A percentile compares a stretch with the other conserved stretches of the same genome.
phyloP scores from a whole-genome alignment of 2,113 vertebrate species.

The Scomber japonicus region DNA sequence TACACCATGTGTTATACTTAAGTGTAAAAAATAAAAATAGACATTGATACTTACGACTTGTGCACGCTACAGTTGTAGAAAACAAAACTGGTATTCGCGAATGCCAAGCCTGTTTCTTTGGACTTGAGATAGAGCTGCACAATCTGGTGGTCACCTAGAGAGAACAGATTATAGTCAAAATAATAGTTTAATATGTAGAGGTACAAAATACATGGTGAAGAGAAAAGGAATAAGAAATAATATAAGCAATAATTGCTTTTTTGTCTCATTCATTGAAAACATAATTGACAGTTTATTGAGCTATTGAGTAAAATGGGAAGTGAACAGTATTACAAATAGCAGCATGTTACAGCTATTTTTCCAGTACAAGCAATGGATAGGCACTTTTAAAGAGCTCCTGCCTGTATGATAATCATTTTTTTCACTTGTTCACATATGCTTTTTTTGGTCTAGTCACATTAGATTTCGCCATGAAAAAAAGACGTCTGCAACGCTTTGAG shows the following conservation, averaged over 20 bases:
- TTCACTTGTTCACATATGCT: conserved; percentile 21
- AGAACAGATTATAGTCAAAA: conserved; percentile 5
- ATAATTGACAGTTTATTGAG: conserved; percentile 3
- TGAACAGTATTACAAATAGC: conserved; percentile 4
- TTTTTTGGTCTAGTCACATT: conserved; percentile 11
- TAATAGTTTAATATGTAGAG: background rate
- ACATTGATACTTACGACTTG: conserved; percentile 91
- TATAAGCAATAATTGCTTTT: background rate
- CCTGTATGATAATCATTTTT: conserved; percentile 7
- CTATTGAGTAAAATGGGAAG: background rate
- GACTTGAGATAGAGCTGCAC: conserved; percentile 98
- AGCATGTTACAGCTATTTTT: conserved; percentile 15
- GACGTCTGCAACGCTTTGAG: conserved; percentile 35
- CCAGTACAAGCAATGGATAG: background rate
- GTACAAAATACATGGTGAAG: background rate
- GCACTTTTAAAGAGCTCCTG: conserved; percentile 2
- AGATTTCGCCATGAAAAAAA: conserved; percentile 25
- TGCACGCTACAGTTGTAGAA: conserved; percentile 99
- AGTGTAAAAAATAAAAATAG: background rate
- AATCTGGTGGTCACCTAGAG: conserved; percentile 94
- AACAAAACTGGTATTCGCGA: conserved; percentile 97
- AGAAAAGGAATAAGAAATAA: background rate
- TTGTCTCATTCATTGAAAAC: background rate
- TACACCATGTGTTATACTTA: no score
- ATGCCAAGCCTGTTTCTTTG: conserved; percentile 97